These are phyloP conservation scores for Epinephelus awoara DNA, from an alignment of 2,797 vertebrate genomes.

Conservation along the genomic window DNA sequence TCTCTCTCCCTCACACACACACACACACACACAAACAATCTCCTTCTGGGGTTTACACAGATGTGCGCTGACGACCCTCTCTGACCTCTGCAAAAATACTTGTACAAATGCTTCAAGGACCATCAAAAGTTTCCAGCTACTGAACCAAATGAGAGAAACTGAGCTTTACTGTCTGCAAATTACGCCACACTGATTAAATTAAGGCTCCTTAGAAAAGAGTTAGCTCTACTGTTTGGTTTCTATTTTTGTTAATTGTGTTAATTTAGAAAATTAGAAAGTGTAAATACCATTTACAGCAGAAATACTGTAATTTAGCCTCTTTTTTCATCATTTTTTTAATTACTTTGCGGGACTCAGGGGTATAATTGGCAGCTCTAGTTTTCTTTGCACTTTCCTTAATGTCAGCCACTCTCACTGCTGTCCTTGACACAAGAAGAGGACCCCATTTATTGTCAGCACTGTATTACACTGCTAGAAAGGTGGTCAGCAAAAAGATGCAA, in stretches of 20 bases:
- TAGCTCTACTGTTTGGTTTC: conserved; percentile 20
- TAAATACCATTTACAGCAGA: conserved; percentile 10
- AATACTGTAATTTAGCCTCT: conserved; percentile 8
- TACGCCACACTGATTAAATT: conserved; percentile 31
- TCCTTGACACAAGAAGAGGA: not conserved
- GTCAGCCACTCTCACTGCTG: not conserved
- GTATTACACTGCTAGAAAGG: not conserved
- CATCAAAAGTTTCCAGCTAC: conserved; percentile 48
- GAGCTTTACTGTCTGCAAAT: conserved; percentile 35
- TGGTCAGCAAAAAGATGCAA: too few relatives aligned
- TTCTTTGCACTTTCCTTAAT: conserved; percentile 15
- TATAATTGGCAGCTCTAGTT: conserved; percentile 29
- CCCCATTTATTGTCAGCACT: not conserved
- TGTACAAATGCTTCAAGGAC: conserved; percentile 36
- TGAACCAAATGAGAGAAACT: conserved; percentile 47
- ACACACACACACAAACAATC: conserved; percentile 47
- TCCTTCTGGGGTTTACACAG: conserved; percentile 69
- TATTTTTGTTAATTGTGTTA: conserved; percentile 15
- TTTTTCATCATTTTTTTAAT: conserved; percentile 1
- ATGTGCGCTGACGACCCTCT: conserved; percentile 66
- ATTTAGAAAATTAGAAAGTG: conserved; percentile 16
- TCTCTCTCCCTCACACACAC: conserved; percentile 23
- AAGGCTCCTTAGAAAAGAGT: not conserved
- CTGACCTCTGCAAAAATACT: conserved; percentile 50
- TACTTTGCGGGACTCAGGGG: conserved; percentile 8